Conservation (phyloP, 2,797 vertebrate species). For the Dicrostonyx torquatus region DNA sequence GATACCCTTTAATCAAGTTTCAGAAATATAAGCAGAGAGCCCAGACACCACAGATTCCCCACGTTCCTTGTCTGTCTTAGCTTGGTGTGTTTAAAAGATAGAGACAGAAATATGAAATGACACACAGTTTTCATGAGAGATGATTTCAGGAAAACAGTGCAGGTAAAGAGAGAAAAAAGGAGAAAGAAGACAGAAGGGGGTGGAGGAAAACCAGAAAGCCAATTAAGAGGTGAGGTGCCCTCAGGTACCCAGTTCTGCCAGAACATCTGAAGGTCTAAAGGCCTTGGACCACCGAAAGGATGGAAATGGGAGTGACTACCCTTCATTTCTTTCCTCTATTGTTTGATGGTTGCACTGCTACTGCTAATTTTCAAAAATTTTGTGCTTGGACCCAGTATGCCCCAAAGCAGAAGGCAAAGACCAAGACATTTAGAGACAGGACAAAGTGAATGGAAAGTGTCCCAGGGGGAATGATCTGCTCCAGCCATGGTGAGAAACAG, state of each 20-base stretch:
- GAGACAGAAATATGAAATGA: conserved; percentile 5
- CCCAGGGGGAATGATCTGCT: neutral
- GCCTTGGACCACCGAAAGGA: neutral
- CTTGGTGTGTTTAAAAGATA: neutral
- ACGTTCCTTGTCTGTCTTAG: neutral
- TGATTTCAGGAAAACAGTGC: neutral
- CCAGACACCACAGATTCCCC: neutral
- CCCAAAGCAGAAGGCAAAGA: neutral
- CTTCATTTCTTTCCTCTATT: neutral
- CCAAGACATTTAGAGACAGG: neutral
- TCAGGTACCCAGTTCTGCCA: neutral
- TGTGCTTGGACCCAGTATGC: neutral
- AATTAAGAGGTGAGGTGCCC: neutral
- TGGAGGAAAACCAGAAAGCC: neutral
- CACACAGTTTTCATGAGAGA: neutral
- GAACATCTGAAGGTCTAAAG: neutral
- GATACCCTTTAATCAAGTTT: neutral
- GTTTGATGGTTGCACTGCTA: neutral
- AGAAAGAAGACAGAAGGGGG: too few relatives aligned
- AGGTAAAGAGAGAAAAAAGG: neutral
- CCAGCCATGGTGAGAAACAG: neutral
- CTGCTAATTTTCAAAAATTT: neutral
- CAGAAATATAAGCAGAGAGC: neutral
- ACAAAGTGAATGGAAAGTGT: neutral
- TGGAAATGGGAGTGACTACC: neutral